Base-by-base conservation (phyloP, 2,113 vertebrate genomes). In the Epinephelus lanceolatus region DNA sequence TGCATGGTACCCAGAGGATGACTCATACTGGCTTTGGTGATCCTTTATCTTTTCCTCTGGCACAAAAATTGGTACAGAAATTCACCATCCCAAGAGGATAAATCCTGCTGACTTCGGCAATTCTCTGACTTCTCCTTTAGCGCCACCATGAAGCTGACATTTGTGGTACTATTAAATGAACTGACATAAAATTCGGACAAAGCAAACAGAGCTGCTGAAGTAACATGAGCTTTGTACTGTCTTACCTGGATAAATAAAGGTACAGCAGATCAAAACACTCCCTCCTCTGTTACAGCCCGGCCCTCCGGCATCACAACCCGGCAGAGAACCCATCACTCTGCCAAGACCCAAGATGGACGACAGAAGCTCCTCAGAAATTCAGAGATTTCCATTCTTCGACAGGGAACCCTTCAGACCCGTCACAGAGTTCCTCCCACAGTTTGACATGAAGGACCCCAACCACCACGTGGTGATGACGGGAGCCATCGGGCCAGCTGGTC, bases 361-460 rank as follows among this genome's bases (percentile, higher is more conserved):
- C 67, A 82, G 84, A 47, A 70, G 56, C 52, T 11, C 59, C n/a
- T 69, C 77, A 6, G 84, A 90, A 8, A 37, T 57, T 19, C 83
- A 82, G 56, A 86, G 90, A 37, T 52, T 82, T 13, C 87, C 88
- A 0, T 84, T 77, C 17, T 92, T 93, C 11, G 88, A 93, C 76
- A 80, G 83, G 67, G 88, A 92, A 19, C 89, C 91, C 25, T 89
- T 89, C 72, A 88, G 82, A 60, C 86, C 88, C 0, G 86, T 79
- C 3, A 81, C 89, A n/a, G 90, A 89, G 33, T 70, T 86, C 55
- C 42, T 84, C 40, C 82, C 86, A 4, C 71, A 77, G 21, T 68
- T 87, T 2, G 84, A 87, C 27, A 30, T 53, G 4, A 91, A 86
- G 62, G 59, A 80, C 5, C 71, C 83, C 23, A 25, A 49, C 42